Evolutionary conservation across 2,888 invertebrate species (phyloP).

Genomic region (Deroplatys truncata): DNA sequence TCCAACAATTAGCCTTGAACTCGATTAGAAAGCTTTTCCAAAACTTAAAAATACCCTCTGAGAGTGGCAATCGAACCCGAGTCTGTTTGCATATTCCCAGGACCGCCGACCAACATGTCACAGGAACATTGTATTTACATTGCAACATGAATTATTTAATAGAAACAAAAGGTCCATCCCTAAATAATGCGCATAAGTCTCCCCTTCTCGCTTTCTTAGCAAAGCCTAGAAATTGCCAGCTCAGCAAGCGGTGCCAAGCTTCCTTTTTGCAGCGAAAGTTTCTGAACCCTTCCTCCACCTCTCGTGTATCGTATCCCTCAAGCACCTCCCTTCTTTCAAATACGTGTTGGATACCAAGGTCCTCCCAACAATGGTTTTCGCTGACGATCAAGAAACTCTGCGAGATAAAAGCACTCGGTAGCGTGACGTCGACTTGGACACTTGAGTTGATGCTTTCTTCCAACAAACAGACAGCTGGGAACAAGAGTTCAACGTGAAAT

Average conservation of each 20-base stretch:
- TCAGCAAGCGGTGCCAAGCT: not conserved
- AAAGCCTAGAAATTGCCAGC: not conserved
- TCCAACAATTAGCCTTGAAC: too few species aligned
- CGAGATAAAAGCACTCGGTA: not conserved
- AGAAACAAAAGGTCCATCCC: too few species aligned
- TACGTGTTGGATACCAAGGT: not conserved
- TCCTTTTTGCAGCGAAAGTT: not conserved
- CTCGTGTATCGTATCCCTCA: not conserved
- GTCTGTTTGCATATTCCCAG: too few species aligned
- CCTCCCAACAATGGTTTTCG: not conserved
- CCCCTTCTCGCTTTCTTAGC: not conserved
- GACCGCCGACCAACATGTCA: too few species aligned
- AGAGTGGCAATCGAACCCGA: too few species aligned
- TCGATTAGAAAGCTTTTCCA: too few species aligned
- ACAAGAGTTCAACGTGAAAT: not conserved
- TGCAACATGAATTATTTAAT: too few species aligned
- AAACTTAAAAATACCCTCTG: too few species aligned
- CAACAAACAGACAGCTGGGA: not conserved
- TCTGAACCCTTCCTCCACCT: not conserved
- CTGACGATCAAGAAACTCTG: not conserved
- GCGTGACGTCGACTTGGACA: not conserved
- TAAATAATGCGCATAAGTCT: not conserved
- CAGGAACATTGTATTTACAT: too few species aligned
- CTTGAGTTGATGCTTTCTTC: not conserved
- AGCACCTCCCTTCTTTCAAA: not conserved